These are phyloP conservation scores for Rhopalosiphum nymphaeae DNA, from an alignment of 2,888 invertebrate species.

Conservation along the genomic window DNA sequence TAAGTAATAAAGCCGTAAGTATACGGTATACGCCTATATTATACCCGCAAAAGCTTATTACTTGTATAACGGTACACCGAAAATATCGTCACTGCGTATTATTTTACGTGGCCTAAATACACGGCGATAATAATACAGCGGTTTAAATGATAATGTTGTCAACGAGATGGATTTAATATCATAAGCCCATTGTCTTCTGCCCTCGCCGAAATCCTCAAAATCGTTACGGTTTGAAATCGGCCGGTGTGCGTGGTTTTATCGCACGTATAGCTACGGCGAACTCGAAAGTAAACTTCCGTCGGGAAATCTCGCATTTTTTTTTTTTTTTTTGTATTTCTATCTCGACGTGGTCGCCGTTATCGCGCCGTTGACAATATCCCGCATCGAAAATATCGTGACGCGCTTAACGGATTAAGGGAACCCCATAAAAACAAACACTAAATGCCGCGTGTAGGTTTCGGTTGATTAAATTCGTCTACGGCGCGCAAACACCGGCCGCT, in stretches of 20 bases:
- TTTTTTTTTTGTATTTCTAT: neutral
- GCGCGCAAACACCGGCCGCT: neutral
- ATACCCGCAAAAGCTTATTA: neutral
- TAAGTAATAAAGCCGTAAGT: neutral
- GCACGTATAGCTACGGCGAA: neutral
- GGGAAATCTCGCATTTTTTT: neutral
- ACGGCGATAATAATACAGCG: neutral
- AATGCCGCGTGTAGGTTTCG: neutral
- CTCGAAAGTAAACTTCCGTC: neutral
- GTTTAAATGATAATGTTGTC: conserved; percentile 11
- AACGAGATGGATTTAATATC: neutral
- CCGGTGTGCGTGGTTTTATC: neutral
- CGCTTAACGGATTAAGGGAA: neutral
- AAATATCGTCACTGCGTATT: neutral
- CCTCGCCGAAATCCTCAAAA: neutral
- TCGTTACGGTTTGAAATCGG: neutral
- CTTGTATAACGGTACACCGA: neutral
- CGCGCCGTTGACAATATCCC: neutral
- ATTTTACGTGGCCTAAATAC: neutral
- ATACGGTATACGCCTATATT: neutral
- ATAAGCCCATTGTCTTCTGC: neutral
- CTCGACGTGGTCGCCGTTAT: no score
- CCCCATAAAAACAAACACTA: neutral
- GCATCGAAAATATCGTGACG: neutral
- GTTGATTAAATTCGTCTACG: conserved; percentile 30